These are phyloP conservation scores for Dendrocopos noguchii DNA, from an alignment of 2,113 vertebrate species.

Conservation along the genomic window DNA sequence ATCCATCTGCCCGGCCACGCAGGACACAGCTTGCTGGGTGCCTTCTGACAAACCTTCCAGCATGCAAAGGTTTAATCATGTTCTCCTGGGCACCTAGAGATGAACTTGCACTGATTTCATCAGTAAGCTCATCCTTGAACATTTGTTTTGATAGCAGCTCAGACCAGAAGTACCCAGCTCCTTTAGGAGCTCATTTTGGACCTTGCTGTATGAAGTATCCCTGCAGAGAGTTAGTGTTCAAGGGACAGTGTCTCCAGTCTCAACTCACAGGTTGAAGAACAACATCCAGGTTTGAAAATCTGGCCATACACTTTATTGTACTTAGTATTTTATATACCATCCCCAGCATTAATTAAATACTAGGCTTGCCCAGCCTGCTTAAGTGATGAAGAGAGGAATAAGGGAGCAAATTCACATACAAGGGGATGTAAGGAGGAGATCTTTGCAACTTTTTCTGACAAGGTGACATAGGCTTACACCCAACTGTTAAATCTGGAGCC, in stretches of 20 bases:
- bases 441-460: neutral
- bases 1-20: neutral
- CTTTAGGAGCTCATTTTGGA: neutral
- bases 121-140: neutral
- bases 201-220: neutral
- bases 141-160: accelerated
- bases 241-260: neutral
- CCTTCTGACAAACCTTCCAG: neutral
- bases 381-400: neutral
- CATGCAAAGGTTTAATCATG: neutral
- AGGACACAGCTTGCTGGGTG: neutral
- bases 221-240: too few relatives aligned
- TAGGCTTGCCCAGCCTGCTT: neutral
- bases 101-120: neutral
- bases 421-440: neutral
- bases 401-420: neutral
- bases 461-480: neutral
- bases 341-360: neutral
- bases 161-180: neutral
- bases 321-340: neutral
- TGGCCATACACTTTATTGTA: neutral
- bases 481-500: neutral
- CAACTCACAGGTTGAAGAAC: neutral
- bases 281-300: neutral
- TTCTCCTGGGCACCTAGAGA: neutral